These are phyloP conservation scores for Bovichtus variegatus DNA, from an alignment of 2,797 vertebrate species.

Conservation along the genomic window DNA sequence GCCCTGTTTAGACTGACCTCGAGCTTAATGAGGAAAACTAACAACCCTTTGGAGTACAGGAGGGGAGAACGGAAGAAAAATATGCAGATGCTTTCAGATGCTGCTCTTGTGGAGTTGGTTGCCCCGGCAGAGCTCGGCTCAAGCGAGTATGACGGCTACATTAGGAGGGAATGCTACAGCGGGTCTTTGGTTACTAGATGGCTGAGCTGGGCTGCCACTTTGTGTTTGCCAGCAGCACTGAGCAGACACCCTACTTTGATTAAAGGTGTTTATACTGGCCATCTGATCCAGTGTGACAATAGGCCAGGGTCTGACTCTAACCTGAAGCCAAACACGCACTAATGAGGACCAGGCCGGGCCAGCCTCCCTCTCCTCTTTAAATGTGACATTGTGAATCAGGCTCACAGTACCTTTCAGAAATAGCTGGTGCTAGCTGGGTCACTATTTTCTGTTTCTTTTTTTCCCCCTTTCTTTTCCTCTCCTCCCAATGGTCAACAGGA, in stretches of 20 bases:
- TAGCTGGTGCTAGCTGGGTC: constrained; percentile 55
- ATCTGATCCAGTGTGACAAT: constrained; percentile 84
- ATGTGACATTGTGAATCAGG: constrained; percentile 79
- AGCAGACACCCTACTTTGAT: constrained; percentile 81
- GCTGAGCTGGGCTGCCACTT: constrained; percentile 70
- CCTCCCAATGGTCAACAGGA: constrained; percentile 43
- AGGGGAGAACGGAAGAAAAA: background rate
- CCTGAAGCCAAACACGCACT: constrained; percentile 77
- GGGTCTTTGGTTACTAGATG: constrained; percentile 71
- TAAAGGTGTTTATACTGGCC: constrained; percentile 84
- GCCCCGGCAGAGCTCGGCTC: constrained; percentile 16
- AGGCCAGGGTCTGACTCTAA: constrained; percentile 61
- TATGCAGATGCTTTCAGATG: constrained; percentile 33
- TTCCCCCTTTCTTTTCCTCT: background rate
- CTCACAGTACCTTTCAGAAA: constrained; percentile 67
- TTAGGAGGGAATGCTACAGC: constrained; percentile 58
- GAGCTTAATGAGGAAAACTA: constrained; percentile 68
- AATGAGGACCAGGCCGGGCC: constrained; percentile 81
- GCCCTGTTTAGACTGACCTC: constrained; percentile 63
- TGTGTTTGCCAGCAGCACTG: constrained; percentile 68
- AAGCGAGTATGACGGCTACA: constrained; percentile 40
- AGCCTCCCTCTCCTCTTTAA: constrained; percentile 50
- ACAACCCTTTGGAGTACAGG: constrained; percentile 45
- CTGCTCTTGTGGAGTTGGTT: constrained; percentile 1
- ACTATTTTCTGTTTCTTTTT: background rate